Base-by-base conservation (phyloP, 2,888 invertebrate species). In the Prenolepis imparis region DNA sequence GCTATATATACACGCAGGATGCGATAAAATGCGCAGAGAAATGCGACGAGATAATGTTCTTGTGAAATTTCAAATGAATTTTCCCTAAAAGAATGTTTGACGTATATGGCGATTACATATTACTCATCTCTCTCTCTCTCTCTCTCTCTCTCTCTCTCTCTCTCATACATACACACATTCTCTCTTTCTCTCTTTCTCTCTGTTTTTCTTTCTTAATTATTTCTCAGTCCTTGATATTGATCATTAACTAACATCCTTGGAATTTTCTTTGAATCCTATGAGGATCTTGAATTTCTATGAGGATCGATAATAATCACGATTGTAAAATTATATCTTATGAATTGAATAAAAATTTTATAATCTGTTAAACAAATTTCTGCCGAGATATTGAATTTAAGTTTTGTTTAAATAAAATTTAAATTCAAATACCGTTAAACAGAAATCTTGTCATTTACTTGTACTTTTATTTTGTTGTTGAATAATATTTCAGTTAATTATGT, bases 1-100 rank as follows among this genome's bases (percentile, higher is more conserved):
- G 80, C 82, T 80, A 82, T 64, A 48, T 78, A 73, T 73, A 73
- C 74, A 61, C 32, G 57, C 78, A 72, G 32, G 59, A 32, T 44
- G 81, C 28, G 36, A 6, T 28, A 36, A 63, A 41, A 24, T 52
- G 55, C 81, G 39, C 28, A 39, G 81, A 80, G 39, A 21, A 52
- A 64, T 36, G 36, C 32, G 36, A 24, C n/a, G 32, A n/a, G 15
- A 18, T 44, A 12, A n/a, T 32, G 11, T 44, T 32, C 11, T 70
- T 36, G 44, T 24, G 4, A 9, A 48, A 36, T 70, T 48, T 24
- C 12, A 55, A 55, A 39, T 41, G n/a, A 11, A 28, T 24, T 15
- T 39, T 36, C 21, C 6, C 39, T n/a, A 28, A 32, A 28, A 36
- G 12, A 77, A 55, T 55, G 8, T 39, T 39, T 39, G 24, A 52